Base-by-base conservation (phyloP, 1,140 invertebrate genomes). In the honey bee (Apis mellifera) region DNA sequence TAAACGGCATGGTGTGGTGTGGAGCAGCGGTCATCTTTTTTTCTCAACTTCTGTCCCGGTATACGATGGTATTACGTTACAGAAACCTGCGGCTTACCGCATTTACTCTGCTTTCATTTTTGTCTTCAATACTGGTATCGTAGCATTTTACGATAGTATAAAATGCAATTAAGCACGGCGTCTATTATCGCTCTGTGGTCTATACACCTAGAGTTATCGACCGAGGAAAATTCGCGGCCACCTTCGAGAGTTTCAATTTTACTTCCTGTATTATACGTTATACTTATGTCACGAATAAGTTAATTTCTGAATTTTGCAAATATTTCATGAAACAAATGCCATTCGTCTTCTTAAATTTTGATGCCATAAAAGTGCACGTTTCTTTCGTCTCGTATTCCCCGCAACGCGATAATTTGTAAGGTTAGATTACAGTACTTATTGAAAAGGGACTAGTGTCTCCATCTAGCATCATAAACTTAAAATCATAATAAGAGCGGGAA, bases 81-180 rank as follows among this genome's bases (percentile, higher is more conserved):
- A 72, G 54, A 13, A 57, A 19, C 54, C 73, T 82, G 80, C 66
- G 80, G 80, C 74, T 82, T 50, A 82, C 80, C 80, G 23, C 80
- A 59, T 64, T 82, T 64, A 77, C 77, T 83, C 77, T 48, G 77
- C 70, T 83, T 73, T 80, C 64, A 60, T 66, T 77, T 60, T 59
- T 55, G 23, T n/a, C 32, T 50, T 17, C 64, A 55, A 12, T 13
- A 26, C n/a, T 48, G 57, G 59, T 69, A 78, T 78, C 52, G 11
- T 66, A 62, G 65, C 32, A 65, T 64, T 80, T 80, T 80, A 65
- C 55, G 55, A 66, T 48, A 54, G 68, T 48, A 78, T 54, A 71
- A 83, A 83, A 83, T 78, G 77, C 82, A 82, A 84, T 84, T 84
- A 84, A 74, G 78, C 83, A 75, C 64, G 17, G 71, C 52, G 68